Evolutionary conservation across 2,888 invertebrate genomes (phyloP), one percentile per base, ranked within the genome.

Genomic region (Julus scandinavius): DNA sequence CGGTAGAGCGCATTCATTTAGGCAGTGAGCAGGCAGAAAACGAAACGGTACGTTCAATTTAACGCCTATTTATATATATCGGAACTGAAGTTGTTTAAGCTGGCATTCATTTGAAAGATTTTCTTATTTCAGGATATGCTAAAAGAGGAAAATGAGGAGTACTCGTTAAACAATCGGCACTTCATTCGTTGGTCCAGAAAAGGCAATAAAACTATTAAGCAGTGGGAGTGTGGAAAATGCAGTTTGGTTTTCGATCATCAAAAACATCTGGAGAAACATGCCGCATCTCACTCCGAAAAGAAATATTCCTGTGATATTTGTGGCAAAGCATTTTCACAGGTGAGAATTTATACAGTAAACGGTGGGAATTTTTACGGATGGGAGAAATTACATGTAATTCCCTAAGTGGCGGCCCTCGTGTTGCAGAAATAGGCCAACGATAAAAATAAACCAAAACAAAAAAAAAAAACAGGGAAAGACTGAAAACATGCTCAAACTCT

Each of bases 191-290:
- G 95, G 90, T 93, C 95, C 83, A 94, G 95, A 90, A 93, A 94
- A 86, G 94, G 95, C 89, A 95, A 95, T 1, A 94, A 95, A 88
- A 94, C 94, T 6, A 93, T 95, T 58, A 95, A 95, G 91, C 93
- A 95, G 3, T 96, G 95, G 95, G 95, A 95, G 91, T 96, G 96
- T 91, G 95, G 95, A 7, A 95, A 95, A 90, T 96, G 96, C 95
- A 91, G 94, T 40, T 94, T 95, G 88, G 95, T 95, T 91, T 96
- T 96, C 92, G 94, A 95, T 88, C 96, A 96, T 91, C 96, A 96
- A 90, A 96, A 96, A 91, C 96, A 95, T 0, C 91, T 96, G 90
- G 95, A 95, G 94, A 94, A 96, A 5, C 96, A 96, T 91, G 92
- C 96, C 2, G 96, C 96, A 0, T 95, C 95, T 0, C 96, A 96